phyloP scores from a whole-genome alignment of 2,797 vertebrate genomes.

The Fundulus diaphanus region DNA sequence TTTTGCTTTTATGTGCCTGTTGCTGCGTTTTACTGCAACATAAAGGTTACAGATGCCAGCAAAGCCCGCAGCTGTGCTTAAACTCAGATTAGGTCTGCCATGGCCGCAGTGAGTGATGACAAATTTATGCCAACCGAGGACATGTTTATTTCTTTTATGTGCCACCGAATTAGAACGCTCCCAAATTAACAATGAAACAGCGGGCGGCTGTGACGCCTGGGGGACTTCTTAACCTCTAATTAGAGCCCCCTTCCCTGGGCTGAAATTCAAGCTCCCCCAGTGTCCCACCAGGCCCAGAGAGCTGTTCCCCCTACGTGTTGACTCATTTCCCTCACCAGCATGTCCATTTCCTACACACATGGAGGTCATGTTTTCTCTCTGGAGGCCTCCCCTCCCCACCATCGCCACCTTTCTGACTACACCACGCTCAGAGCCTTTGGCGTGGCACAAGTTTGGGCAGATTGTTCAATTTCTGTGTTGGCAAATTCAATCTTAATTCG shows the following conservation, averaged over 20 bases:
- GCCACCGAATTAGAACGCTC: slow-evolving; percentile 76
- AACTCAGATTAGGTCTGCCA: slow-evolving; percentile 39
- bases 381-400: slow-evolving; percentile 66
- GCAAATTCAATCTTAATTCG: slow-evolving; percentile 20
- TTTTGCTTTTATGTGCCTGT: slow-evolving; percentile 31
- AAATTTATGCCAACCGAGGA: slow-evolving; percentile 60
- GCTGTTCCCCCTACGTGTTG: slow-evolving; percentile 87
- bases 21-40: slow-evolving; percentile 16
- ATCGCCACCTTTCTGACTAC: slow-evolving; percentile 45
- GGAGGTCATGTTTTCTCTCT: slow-evolving; percentile 88
- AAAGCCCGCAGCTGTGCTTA: slow-evolving; percentile 29
- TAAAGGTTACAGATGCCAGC: slow-evolving; percentile 27
- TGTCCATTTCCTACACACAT: slow-evolving; percentile 91
- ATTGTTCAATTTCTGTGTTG: slow-evolving; percentile 29
- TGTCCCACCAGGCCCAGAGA: slow-evolving; percentile 88
- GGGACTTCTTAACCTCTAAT: slow-evolving; percentile 98
- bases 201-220: slow-evolving; percentile 86
- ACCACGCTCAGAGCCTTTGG: slow-evolving; percentile 64
- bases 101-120: slow-evolving; percentile 58
- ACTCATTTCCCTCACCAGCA: slow-evolving; percentile 93
- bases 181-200: slow-evolving; percentile 86
- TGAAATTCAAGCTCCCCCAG: slow-evolving; percentile 88
- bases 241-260: slow-evolving; percentile 88
- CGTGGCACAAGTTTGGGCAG: slow-evolving; percentile 58
- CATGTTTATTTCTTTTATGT: slow-evolving; percentile 78